phyloP scores from a whole-genome alignment of 2,888 invertebrate species.

The Cosmia trapezina region DNA sequence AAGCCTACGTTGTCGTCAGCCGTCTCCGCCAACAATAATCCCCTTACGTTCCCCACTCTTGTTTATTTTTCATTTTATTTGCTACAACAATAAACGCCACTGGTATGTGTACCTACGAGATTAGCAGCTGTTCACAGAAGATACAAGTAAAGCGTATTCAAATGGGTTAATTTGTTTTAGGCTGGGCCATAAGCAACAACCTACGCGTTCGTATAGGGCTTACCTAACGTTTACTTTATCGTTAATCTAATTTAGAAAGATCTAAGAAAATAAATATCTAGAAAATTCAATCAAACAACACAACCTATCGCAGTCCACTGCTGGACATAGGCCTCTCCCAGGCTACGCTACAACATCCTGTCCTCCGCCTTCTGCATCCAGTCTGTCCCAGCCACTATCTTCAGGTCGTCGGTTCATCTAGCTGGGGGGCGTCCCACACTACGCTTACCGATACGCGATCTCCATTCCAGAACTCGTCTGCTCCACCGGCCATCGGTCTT shows the following conservation, averaged over 20 bases:
- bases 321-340: too few species aligned
- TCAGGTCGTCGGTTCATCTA: too few species aligned
- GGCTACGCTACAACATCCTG: too few species aligned
- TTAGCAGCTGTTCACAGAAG: constrained; percentile 31
- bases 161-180: constrained; percentile 14
- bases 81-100: constrained; percentile 47
- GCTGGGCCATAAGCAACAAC: background rate
- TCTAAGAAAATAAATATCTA: too few species aligned
- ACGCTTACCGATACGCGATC: too few species aligned
- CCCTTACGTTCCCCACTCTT: constrained; percentile 40
- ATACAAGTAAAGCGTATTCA: constrained; percentile 6
- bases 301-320: too few species aligned
- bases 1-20: constrained; percentile 25
- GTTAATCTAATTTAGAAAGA: background rate
- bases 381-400: too few species aligned
- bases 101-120: constrained; percentile 42
- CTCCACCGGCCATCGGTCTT: too few species aligned
- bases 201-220: background rate
- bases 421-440: too few species aligned
- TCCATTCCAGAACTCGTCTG: too few species aligned
- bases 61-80: constrained; percentile 60
- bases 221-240: background rate
- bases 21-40: constrained; percentile 48
- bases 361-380: too few species aligned
- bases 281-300: too few species aligned